Evolutionary conservation across 2,797 vertebrate genomes (phyloP), one percentile per base, ranked within the genome.

Genomic region (Phrynocephalus vlangalii): DNA sequence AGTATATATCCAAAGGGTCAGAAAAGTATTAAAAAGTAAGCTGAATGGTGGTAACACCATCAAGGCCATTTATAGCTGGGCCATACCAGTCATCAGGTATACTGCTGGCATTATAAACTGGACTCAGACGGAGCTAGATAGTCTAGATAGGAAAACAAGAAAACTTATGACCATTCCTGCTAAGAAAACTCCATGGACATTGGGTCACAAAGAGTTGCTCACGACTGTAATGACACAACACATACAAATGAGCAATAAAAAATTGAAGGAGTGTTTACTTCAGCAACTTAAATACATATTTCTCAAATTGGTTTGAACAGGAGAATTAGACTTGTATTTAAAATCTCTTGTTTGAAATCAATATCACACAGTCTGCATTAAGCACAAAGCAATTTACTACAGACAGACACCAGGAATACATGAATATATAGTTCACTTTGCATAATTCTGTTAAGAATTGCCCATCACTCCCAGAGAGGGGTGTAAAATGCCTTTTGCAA

Each of bases 341-440:
- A 6, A 56, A 56, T 11, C 66, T 33, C n/a, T 33, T 2, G 33
- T 60, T 1, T n/a, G 83, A 66, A 67, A 67, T 22, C 26, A 68
- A 9, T 22, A n/a, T 28, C 7, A 15, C n/a, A 9, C 30, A 70
- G 56, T 16, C 18, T 70, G 28, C 38, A 68, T 79, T 26, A 28
- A 82, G 38, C 33, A 18, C 70, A 86, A 63, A 52, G 2, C 83
- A 75, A 82, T 89, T 91, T 72, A 86, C 85, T 30, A 79, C 79
- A 84, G 88, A 83, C 79, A 86, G 89, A 89, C 68, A 82, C 75
- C 79, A 85, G 84, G 44, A 60, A 44, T 79, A 87, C n/a, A 60
- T 82, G 90, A 87, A 60, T 48, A 68, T 90, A 84, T n/a, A 73
- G 5, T 18, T 70, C 86, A 9, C 79, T n/a, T 8, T 85, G 33